These are phyloP conservation scores for Fukomys damarensis DNA, from an alignment of 2,113 vertebrate species.

Conservation along the genomic window DNA sequence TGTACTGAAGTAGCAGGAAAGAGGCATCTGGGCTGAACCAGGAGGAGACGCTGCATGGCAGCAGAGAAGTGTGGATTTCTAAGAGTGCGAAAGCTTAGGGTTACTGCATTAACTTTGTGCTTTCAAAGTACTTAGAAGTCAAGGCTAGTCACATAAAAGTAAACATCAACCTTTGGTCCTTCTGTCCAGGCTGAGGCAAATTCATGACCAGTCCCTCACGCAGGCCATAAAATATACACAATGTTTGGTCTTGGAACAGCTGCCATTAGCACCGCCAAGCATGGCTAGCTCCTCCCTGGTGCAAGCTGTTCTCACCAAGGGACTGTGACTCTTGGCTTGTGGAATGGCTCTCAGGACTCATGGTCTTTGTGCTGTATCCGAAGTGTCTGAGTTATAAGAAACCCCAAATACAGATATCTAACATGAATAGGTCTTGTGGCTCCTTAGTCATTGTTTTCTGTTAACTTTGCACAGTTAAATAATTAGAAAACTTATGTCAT, in stretches of 20 bases:
- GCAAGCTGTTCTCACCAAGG: background rate
- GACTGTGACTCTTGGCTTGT: background rate
- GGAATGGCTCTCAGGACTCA: background rate
- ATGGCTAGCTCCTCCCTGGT: background rate
- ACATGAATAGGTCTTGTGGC: background rate
- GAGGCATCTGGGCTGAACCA: background rate
- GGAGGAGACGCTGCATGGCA: background rate
- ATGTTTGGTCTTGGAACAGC: background rate
- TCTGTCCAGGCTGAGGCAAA: conserved; percentile 64
- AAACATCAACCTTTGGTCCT: conserved; percentile 78
- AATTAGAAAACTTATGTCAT: background rate
- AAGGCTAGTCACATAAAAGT: conserved; percentile 67
- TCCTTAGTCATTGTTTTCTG: background rate
- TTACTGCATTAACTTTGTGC: conserved; percentile 19
- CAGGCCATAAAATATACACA: background rate
- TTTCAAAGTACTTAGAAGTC: conserved; percentile 61
- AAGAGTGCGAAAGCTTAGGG: background rate
- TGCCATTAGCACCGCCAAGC: background rate
- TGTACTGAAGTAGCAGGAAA: background rate
- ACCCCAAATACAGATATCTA: background rate
- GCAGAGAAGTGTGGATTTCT: background rate
- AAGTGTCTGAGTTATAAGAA: background rate
- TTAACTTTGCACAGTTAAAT: background rate
- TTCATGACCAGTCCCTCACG: conserved; percentile 47
- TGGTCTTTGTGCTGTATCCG: no score